A percentile compares a stretch with the other conserved stretches of the same genome.
Evolutionary conservation across 2,888 invertebrate genomes (phyloP).

Genomic region (Plusia festucae): DNA sequence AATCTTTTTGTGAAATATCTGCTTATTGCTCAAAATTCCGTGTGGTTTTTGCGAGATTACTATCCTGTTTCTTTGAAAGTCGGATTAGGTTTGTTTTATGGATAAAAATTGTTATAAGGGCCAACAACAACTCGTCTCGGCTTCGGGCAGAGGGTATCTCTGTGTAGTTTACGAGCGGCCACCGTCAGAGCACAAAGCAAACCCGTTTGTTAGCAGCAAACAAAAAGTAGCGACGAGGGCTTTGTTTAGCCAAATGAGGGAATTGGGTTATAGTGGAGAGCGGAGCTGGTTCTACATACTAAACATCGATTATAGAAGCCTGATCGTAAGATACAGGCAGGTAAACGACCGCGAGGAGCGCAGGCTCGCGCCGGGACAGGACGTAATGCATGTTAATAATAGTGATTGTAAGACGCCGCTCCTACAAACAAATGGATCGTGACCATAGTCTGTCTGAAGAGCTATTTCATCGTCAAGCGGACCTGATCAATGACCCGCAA

Average conservation of each 20-base stretch:
- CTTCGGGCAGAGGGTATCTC: conserved; percentile 23
- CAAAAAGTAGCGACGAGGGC: conserved; percentile 51
- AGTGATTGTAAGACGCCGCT: neutral
- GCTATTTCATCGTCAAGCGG: neutral
- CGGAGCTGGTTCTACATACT: conserved; percentile 20
- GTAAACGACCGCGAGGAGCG: conserved; percentile 45
- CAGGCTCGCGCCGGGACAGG: conserved; percentile 13
- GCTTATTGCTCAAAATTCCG: neutral
- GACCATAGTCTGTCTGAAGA: neutral
- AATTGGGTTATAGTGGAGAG: conserved; percentile 39
- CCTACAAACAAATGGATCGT: neutral
- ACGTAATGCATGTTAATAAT: neutral
- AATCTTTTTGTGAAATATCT: neutral
- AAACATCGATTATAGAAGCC: conserved; percentile 28
- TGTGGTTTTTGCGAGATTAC: neutral
- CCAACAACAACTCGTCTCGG: conserved; percentile 20
- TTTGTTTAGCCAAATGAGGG: conserved; percentile 58
- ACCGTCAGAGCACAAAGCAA: conserved; percentile 28
- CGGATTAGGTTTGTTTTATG: neutral
- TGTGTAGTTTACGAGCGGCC: conserved; percentile 23
- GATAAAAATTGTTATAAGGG: neutral
- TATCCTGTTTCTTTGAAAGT: neutral
- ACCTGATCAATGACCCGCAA: neutral
- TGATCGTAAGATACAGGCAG: conserved; percentile 43
- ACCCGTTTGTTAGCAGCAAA: conserved; percentile 47